These are phyloP conservation scores for Tipula vernalis DNA, from an alignment of 2,888 invertebrate species.

Conservation along the genomic window DNA sequence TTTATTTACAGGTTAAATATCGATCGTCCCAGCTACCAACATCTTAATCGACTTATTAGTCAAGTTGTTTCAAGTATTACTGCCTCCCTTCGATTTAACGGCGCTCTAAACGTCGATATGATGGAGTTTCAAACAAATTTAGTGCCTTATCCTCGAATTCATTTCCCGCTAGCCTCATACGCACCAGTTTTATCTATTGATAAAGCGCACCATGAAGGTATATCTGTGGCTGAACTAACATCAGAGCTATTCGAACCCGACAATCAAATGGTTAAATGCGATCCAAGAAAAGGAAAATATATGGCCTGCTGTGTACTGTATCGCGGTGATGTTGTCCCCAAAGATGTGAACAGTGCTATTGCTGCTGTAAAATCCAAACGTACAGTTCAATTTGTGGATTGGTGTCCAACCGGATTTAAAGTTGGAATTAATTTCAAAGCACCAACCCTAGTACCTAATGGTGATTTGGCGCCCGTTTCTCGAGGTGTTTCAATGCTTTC, in stretches of 20 bases:
- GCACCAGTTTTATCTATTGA: conserved; percentile 60
- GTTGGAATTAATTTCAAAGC: conserved; percentile 67
- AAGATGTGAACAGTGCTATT: conserved; percentile 77
- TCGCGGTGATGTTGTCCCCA: conserved; percentile 80
- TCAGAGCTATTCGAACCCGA: conserved; percentile 72
- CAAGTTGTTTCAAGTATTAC: conserved; percentile 70
- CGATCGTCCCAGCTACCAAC: conserved; percentile 52
- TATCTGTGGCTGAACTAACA: conserved; percentile 70
- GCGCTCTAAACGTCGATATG: conserved; percentile 73
- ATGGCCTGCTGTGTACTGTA: conserved; percentile 83
- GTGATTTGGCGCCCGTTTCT: conserved; percentile 64
- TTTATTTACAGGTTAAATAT: conserved; percentile 36
- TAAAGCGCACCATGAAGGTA: conserved; percentile 58
- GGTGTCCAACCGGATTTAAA: conserved; percentile 85
- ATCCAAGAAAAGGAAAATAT: conserved; percentile 67
- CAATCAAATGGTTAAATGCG: conserved; percentile 79
- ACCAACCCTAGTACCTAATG: conserved; percentile 55
- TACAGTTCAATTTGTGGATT: conserved; percentile 77
- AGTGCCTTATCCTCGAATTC: conserved; percentile 86
- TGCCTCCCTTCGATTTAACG: conserved; percentile 69
- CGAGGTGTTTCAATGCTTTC: conserved; percentile 76
- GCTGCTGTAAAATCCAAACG: conserved; percentile 64
- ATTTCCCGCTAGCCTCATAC: conserved; percentile 67
- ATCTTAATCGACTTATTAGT: conserved; percentile 53
- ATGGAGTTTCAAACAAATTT: conserved; percentile 86